Evolutionary conservation across 2,797 vertebrate species (phyloP).

Genomic region (Hemibagrus guttatus): DNA sequence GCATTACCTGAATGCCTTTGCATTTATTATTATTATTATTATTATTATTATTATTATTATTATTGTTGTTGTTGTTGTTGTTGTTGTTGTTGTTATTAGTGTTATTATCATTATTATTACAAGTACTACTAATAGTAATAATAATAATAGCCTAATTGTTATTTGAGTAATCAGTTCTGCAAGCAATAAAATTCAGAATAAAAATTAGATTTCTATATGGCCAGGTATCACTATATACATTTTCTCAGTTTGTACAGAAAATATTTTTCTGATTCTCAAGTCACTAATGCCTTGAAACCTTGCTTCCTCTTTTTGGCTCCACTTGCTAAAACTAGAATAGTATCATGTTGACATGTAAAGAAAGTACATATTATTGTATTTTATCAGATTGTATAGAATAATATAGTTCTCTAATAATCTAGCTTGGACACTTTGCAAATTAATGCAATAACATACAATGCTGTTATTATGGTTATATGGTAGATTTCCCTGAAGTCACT

Average conservation of each 20-base stretch:
- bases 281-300: not conserved
- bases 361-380: not conserved
- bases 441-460: not conserved
- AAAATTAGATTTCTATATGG: not conserved
- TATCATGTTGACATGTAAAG: not conserved
- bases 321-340: not conserved
- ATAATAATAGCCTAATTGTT: not conserved
- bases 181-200: not conserved
- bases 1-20: slow-evolving; percentile 14
- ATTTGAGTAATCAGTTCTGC: not conserved
- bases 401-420: too few relatives aligned
- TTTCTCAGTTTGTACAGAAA: not conserved
- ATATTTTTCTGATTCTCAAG: not conserved
- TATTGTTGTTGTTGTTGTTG: too few relatives aligned
- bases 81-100: too few relatives aligned
- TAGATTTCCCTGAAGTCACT: not conserved
- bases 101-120: too few relatives aligned
- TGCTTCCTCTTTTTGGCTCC: not conserved
- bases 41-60: too few relatives aligned
- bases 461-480: not conserved
- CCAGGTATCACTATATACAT: too few relatives aligned
- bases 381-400: not conserved
- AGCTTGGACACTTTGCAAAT: not conserved
- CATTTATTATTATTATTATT: too few relatives aligned
- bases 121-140: too few relatives aligned